These are phyloP conservation scores for Epistrophella euchroma DNA, from an alignment of 2,888 invertebrate species.

Conservation along the genomic window DNA sequence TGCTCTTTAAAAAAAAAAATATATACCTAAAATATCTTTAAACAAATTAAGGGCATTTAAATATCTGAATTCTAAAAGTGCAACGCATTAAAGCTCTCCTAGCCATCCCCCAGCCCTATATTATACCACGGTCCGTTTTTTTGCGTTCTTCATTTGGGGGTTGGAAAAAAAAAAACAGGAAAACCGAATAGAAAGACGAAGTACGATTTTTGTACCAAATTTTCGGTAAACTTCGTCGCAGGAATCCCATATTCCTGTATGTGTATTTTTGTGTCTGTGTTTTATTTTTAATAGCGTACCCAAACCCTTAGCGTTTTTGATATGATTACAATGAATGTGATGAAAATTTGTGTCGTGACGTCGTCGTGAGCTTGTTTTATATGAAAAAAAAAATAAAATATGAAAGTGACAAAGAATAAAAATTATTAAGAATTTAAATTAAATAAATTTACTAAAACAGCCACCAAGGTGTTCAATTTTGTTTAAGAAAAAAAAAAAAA, in stretches of 20 bases:
- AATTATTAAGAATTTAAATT: conserved; percentile 28
- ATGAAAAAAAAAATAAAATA: conserved; percentile 26
- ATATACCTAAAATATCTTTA: neutral
- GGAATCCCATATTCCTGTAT: conserved; percentile 43
- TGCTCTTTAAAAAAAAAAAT: conserved; percentile 14
- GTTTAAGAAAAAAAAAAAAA: conserved; percentile 16
- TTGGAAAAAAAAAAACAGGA: conserved; percentile 34
- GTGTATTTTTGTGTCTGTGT: conserved; percentile 31
- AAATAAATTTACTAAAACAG: conserved; percentile 47
- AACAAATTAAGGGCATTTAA: neutral
- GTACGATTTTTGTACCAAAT: conserved; percentile 56
- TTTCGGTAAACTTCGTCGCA: conserved; percentile 69
- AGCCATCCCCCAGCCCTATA: neutral
- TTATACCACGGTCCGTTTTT: conserved; percentile 35
- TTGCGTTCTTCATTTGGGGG: conserved; percentile 58
- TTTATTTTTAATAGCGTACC: conserved; percentile 9
- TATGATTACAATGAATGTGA: conserved; percentile 64
- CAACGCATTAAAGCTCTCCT: conserved; percentile 54
- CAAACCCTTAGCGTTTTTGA: conserved; percentile 39
- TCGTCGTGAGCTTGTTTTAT: conserved; percentile 7
- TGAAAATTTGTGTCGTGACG: conserved; percentile 66
- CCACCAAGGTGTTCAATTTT: conserved; percentile 64
- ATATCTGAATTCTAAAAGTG: conserved; percentile 20
- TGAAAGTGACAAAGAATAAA: conserved; percentile 33
- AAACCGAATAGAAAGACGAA: conserved; percentile 38